Percentiles rank a stretch among this genome's conserved stretches.
Evolutionary conservation across 2,113 vertebrate genomes (phyloP).

Genomic region (Trematomus loennbergii): DNA sequence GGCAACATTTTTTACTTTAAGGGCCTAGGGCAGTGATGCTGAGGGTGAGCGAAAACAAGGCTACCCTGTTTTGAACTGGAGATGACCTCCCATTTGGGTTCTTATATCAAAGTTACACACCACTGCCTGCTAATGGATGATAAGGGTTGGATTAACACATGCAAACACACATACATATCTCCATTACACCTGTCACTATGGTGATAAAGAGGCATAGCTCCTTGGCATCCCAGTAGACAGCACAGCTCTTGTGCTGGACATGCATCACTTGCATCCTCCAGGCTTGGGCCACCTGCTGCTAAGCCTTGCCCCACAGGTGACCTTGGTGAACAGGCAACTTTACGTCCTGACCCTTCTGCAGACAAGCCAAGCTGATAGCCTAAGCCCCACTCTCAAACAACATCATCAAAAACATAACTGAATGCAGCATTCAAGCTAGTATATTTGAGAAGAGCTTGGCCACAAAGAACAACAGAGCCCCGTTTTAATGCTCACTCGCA

Average conservation of each 20-base stretch:
- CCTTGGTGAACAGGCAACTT: constrained; percentile 72
- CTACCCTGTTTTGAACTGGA: constrained; percentile 54
- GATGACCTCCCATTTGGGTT: constrained; percentile 39
- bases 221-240: constrained; percentile 13
- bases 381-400: neutral
- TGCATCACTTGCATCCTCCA: constrained; percentile 61
- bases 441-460: constrained; percentile 24
- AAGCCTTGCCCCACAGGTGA: constrained; percentile 70
- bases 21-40: neutral
- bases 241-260: constrained; percentile 15
- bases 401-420: constrained; percentile 24
- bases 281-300: constrained; percentile 69
- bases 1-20: constrained; percentile 5
- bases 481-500: constrained; percentile 28
- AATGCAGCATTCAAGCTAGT: constrained; percentile 18
- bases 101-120: constrained; percentile 48
- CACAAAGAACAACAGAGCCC: constrained; percentile 51
- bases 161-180: neutral
- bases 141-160: constrained; percentile 41
- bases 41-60: neutral
- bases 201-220: constrained; percentile 28
- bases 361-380: neutral
- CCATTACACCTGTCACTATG: constrained; percentile 28
- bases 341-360: constrained; percentile 28
- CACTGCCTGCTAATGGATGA: constrained; percentile 48